Conservation (phyloP, 2,888 invertebrate genomes). For the Dolomedes plantarius region DNA sequence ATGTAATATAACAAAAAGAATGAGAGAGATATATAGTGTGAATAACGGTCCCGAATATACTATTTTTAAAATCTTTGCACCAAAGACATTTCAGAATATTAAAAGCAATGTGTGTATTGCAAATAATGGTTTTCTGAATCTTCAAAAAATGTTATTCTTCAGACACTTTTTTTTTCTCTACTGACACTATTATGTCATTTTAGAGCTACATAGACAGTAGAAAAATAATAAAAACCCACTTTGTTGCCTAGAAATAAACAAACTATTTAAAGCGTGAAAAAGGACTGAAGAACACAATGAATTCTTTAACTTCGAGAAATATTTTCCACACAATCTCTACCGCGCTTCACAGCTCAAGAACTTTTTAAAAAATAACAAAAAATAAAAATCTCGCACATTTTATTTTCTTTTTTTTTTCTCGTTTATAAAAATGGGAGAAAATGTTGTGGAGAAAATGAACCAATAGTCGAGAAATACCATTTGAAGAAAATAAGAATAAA, state of each 20-base stretch:
- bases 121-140: neutral
- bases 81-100: too few relatives aligned
- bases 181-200: neutral
- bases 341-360: neutral
- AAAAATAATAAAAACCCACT: neutral
- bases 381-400: too few relatives aligned
- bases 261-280: conserved; percentile 2
- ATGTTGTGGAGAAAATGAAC: conserved; percentile 57
- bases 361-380: neutral
- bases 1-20: too few relatives aligned
- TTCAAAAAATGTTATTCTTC: neutral
- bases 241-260: conserved; percentile 1
- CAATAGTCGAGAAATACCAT: conserved; percentile 56
- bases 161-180: neutral
- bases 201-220: neutral
- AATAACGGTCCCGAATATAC: too few relatives aligned
- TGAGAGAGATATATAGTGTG: too few relatives aligned
- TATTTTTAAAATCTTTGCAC: too few relatives aligned
- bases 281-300: neutral
- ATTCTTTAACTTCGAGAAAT: neutral
- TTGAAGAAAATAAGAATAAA: conserved; percentile 21
- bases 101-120: neutral
- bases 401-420: neutral
- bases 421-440: conserved; percentile 3
- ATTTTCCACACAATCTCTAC: neutral